Evolutionary conservation across 2,797 vertebrate genomes (phyloP), one percentile per base, ranked within the genome.

Genomic region (Dicrostonyx torquatus): DNA sequence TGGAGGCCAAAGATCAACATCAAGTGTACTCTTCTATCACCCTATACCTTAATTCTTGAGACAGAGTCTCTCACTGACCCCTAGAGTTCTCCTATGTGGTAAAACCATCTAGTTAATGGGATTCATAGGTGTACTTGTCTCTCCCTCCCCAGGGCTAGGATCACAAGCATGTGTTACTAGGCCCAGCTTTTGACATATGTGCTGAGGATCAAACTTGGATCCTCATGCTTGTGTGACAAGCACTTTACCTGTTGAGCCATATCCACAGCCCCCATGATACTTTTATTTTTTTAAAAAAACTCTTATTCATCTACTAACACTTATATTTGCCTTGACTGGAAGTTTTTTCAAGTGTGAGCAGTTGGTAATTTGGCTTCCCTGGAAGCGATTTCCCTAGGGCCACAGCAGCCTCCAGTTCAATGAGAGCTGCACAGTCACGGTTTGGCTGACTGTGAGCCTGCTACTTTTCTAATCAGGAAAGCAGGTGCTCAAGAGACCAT

Each of bases 401-500:
- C 2, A 0, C 26, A 4, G 0, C 20, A 12, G 58, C 18, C 20
- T 82, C 87, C 88, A 29, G 6, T 13, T 29, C 4, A 10, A 24
- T 5, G 31, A 6, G 26, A 72, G 3, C 31, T 3, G 0, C 14
- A 0, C 13, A 20, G 9, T 18, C 0, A 18, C 31, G 1, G 8
- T 40, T 29, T 17, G 6, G 0, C 14, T 10, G 3, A 6, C 55
- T 22, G n/a, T 24, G 5, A 4, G 8, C 8, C 0, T 0, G 1
- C 79, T 37, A 1, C 50, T 58, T 50, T n/a, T 86, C 80, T 72
- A 45, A 45, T 13, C 20, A 31, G 26, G 37, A 17, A 26, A 40
- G 12, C 15, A 2, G 29, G 8, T 0, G 22, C 29, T 73, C 53
- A 20, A 2, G 15, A 9, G 26, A n/a, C 91, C 11, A 0, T 7